Conservation (phyloP, 2,888 invertebrate species). For the Drosophila mettleri region DNA sequence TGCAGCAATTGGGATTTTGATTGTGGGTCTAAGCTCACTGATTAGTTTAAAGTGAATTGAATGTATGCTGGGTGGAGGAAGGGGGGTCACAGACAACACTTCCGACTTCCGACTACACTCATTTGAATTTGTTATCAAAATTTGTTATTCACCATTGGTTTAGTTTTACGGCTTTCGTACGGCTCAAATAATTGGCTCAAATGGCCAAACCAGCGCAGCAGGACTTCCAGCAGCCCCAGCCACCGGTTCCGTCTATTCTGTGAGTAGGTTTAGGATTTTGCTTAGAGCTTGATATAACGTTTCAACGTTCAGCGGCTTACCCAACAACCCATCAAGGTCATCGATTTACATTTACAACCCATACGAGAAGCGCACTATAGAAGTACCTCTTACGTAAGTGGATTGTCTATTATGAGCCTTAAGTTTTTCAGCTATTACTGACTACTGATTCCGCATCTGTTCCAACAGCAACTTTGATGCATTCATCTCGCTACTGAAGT, state of each 20-base stretch:
- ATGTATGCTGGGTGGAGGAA: slow-evolving; percentile 37
- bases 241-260: slow-evolving; percentile 6
- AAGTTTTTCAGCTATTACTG: not conserved
- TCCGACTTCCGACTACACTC: slow-evolving; percentile 20
- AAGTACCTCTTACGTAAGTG: slow-evolving; percentile 62
- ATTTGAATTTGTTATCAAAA: slow-evolving; percentile 74
- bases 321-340: slow-evolving; percentile 46
- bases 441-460: not conserved
- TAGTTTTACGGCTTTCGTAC: slow-evolving; percentile 14
- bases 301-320: not conserved
- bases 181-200: slow-evolving; percentile 8
- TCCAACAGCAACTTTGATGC: slow-evolving; percentile 62
- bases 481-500: slow-evolving; percentile 64
- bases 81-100: not conserved
- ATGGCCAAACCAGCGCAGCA: slow-evolving; percentile 27
- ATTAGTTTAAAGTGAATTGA: slow-evolving; percentile 71
- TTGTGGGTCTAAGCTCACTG: slow-evolving; percentile 43
- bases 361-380: slow-evolving; percentile 63
- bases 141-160: slow-evolving; percentile 36
- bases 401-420: not conserved
- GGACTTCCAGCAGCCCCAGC: slow-evolving; percentile 15
- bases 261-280: slow-evolving; percentile 35
- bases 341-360: slow-evolving; percentile 61
- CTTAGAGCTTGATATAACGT: not conserved
- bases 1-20: slow-evolving; percentile 64